phyloP scores from a whole-genome alignment of 2,113 vertebrate genomes.

The Catagonus wagneri region DNA sequence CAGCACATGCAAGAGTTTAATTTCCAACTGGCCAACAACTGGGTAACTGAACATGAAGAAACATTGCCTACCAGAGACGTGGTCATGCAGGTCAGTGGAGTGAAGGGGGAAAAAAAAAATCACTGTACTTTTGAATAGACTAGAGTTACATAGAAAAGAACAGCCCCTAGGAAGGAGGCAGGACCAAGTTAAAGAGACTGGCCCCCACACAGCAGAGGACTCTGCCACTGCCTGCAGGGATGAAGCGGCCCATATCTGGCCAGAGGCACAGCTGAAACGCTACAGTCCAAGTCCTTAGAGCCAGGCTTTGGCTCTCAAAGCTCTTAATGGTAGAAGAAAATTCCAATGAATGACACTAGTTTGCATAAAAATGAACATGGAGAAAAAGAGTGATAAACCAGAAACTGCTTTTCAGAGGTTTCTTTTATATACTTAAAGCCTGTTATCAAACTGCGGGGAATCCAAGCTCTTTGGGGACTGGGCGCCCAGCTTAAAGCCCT shows the following conservation, averaged over 20 bases:
- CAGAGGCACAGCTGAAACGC: background rate
- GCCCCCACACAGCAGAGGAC: background rate
- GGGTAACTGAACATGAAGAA: slow-evolving; percentile 10
- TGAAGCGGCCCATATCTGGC: background rate
- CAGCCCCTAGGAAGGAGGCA: background rate
- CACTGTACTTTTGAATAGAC: background rate
- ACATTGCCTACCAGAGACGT: background rate
- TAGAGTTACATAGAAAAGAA: background rate
- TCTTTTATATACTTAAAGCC: slow-evolving; percentile 15
- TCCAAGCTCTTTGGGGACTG: background rate
- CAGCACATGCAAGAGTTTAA: background rate
- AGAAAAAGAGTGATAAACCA: slow-evolving; percentile 60
- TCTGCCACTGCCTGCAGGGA: background rate
- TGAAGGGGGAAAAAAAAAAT: background rate
- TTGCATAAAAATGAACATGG: slow-evolving; percentile 55
- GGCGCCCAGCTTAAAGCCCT: background rate
- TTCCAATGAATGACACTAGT: background rate
- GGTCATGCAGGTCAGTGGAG: background rate
- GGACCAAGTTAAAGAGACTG: background rate
- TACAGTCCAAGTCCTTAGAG: background rate
- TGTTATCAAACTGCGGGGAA: slow-evolving; percentile 44
- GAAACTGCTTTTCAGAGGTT: slow-evolving; percentile 55
- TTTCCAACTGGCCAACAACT: background rate
- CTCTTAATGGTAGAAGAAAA: slow-evolving; percentile 15
- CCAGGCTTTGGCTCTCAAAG: slow-evolving; percentile 12